Evolutionary conservation across 2,113 vertebrate genomes (phyloP), one percentile per base, ranked within the genome.

Genomic region (Eclectus roratus): DNA sequence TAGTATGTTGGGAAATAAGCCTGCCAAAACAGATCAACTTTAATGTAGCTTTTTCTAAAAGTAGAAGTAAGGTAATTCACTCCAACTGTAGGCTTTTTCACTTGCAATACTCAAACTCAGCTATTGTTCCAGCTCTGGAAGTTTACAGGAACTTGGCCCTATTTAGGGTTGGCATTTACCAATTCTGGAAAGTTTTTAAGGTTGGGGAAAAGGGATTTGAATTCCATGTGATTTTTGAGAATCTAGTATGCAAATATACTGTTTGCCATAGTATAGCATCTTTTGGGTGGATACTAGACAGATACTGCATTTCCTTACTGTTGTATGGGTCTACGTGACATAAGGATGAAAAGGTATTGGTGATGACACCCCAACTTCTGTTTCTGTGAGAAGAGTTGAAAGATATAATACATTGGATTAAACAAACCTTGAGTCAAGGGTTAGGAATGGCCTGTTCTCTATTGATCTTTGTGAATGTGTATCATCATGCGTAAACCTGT

Each of bases 291-390:
- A 5, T 33, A n/a, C 7, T 28, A 27, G 37, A 25, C 10, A 21
- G 25, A 1, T 31, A 2, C 17, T 1, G 0, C 43, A 11, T 25
- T 77, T 66, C 18, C 4, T 3, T 47, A 11, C 23, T 81, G 50
- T 43, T 85, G 89, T 55, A 39, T 37, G 25, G n/a, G 56, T 12
- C 52, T 85, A 4, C 3, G 0, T 27, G 16, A 6, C 9, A 4
- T 35, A 68, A 63, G 18, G 7, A 11, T 6, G 23, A 13, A 43
- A 43, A 41, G 11, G 2, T 56, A n/a, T 58, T 49, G 24, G 15
- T 46, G 65, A 37, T 18, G 28, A 58, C 15, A n/a, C 13, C 24
- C 41, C 24, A 24, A 1, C 9, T 63, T 50, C n/a, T 56, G 4
- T 61, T 82, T 47, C 28, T 44, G 33, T 29, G 31, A 25, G 12